These are phyloP conservation scores for Volucella inflata DNA, from an alignment of 2,888 invertebrate species.

Conservation along the genomic window DNA sequence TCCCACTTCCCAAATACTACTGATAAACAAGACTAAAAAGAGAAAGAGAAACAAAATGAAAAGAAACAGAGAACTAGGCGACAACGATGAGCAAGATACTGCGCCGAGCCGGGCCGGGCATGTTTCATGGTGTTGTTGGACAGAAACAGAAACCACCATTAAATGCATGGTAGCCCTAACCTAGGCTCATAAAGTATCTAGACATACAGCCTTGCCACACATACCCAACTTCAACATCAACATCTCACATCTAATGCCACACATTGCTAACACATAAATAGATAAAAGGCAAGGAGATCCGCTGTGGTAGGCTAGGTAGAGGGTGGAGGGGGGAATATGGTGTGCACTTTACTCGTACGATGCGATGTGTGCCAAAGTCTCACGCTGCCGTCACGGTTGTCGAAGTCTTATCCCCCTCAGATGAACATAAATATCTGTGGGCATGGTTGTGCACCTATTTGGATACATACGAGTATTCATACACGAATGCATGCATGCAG, in stretches of 20 bases:
- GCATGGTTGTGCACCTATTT: conserved; percentile 23
- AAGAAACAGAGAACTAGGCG: conserved; percentile 35
- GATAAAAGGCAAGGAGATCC: conserved; percentile 7
- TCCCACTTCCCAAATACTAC: conserved; percentile 7
- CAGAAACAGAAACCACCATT: conserved; percentile 46
- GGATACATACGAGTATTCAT: conserved; percentile 6
- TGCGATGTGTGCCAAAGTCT: conserved; percentile 66
- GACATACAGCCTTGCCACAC: conserved; percentile 70
- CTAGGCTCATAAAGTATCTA: conserved; percentile 67
- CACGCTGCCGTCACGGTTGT: conserved; percentile 21
- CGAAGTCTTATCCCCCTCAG: no score
- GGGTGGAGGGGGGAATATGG: conserved; percentile 36
- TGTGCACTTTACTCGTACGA: conserved; percentile 19
- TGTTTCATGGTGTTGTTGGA: conserved; percentile 47
- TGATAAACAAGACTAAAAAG: conserved; percentile 34
- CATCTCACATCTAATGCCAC: conserved; percentile 36
- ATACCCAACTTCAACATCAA: conserved; percentile 64
- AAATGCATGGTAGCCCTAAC: conserved; percentile 62
- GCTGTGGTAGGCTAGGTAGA: background rate
- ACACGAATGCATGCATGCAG: background rate
- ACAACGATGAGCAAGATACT: conserved; percentile 27
- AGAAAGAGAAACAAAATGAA: conserved; percentile 29
- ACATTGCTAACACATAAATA: conserved; percentile 12
- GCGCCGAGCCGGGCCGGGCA: background rate
- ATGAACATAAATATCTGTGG: conserved; percentile 43